These are phyloP conservation scores for Protobothrops flavoviridis DNA, from an alignment of 2,113 vertebrate species.

Conservation along the genomic window DNA sequence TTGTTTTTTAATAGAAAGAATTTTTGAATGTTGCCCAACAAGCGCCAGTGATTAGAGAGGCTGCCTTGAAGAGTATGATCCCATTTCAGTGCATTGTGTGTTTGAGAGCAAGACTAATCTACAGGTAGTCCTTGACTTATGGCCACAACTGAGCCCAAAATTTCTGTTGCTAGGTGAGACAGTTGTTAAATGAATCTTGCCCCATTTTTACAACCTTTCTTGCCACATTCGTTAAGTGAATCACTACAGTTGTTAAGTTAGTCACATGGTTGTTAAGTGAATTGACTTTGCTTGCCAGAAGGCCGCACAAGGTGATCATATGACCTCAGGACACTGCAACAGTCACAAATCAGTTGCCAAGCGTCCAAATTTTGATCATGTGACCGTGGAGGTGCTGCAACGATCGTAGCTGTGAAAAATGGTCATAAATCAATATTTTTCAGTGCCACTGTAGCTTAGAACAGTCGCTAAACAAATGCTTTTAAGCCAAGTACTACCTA, in stretches of 20 bases:
- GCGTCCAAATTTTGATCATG: neutral
- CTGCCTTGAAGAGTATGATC: neutral
- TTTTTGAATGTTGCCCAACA: neutral
- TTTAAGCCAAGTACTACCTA: neutral
- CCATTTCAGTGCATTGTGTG: neutral
- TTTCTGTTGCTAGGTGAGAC: neutral
- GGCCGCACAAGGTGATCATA: neutral
- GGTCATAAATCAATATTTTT: neutral
- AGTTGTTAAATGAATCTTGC: neutral
- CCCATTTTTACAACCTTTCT: neutral
- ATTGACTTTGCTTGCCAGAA: neutral
- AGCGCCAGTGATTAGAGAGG: neutral
- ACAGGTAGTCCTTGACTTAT: neutral
- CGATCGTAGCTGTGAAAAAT: neutral
- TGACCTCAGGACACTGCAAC: neutral
- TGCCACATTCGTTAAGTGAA: neutral
- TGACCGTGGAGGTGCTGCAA: neutral
- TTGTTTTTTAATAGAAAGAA: neutral
- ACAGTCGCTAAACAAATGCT: neutral
- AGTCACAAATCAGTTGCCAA: neutral
- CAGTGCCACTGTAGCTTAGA: neutral
- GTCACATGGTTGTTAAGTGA: neutral
- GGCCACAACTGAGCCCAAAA: neutral
- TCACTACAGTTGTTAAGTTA: neutral
- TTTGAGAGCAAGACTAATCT: neutral